A percentile compares a stretch with the other conserved stretches of the same genome.
Evolutionary conservation across 2,797 vertebrate genomes (phyloP).

Genomic region (Neomorphus geoffroyi): DNA sequence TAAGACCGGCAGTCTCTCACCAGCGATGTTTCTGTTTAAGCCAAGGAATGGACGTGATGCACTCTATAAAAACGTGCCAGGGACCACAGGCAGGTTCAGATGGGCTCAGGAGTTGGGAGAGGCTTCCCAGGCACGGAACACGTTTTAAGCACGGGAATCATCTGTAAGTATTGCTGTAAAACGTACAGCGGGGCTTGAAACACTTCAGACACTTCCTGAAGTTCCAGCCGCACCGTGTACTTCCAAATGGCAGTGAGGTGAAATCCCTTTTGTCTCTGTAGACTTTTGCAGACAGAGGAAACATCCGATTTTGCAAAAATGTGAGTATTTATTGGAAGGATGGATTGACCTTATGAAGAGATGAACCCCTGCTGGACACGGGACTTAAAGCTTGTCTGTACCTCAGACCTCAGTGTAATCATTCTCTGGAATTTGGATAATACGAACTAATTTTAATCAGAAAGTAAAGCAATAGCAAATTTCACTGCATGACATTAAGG

Average conservation of each 20-base stretch:
- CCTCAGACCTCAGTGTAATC: slow-evolving; percentile 73
- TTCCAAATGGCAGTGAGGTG: slow-evolving; percentile 36
- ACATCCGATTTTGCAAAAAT: slow-evolving; percentile 76
- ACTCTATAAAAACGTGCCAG: slow-evolving; percentile 80
- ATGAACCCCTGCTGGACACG: slow-evolving; percentile 74
- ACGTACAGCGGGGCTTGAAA: not conserved
- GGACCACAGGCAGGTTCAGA: slow-evolving; percentile 81
- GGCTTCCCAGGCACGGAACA: slow-evolving; percentile 75
- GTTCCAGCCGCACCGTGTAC: not conserved
- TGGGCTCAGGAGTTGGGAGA: slow-evolving; percentile 78
- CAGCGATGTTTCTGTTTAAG: slow-evolving; percentile 62
- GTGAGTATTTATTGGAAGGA: slow-evolving; percentile 76
- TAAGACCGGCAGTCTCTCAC: not conserved
- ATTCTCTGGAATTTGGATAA: slow-evolving; percentile 72
- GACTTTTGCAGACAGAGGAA: slow-evolving; percentile 74
- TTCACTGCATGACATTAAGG: not conserved
- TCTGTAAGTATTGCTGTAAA: slow-evolving; percentile 65
- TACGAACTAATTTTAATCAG: slow-evolving; percentile 78
- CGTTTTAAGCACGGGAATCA: slow-evolving; percentile 74
- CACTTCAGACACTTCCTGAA: slow-evolving; percentile 30
- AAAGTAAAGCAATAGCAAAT: not conserved
- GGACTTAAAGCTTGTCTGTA: slow-evolving; percentile 56
- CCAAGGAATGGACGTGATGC: slow-evolving; percentile 64
- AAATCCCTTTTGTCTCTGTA: slow-evolving; percentile 35
- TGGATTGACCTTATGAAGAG: slow-evolving; percentile 77